Evolutionary conservation across 2,113 vertebrate genomes (phyloP).

Genomic region (Eolophus roseicapilla): DNA sequence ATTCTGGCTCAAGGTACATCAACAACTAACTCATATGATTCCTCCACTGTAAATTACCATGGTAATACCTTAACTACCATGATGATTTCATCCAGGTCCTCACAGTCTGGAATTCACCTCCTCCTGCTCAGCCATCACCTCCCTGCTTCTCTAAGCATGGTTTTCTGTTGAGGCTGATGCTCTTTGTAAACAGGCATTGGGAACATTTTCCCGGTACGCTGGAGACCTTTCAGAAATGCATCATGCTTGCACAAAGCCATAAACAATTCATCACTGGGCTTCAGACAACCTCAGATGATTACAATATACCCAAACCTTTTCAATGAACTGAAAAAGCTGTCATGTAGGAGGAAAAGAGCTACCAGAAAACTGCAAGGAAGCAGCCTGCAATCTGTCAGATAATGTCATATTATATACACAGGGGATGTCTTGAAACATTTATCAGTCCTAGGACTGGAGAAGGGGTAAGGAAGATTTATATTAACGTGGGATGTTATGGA

Average conservation of each 20-base stretch:
- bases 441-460: background rate
- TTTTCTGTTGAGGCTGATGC: background rate
- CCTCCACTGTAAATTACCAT: background rate
- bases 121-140: background rate
- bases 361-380: slow-evolving; percentile 6
- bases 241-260: background rate
- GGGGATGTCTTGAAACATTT: slow-evolving; percentile 30
- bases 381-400: slow-evolving; percentile 50
- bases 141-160: background rate
- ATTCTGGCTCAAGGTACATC: background rate
- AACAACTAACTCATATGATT: background rate
- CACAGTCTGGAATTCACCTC: background rate
- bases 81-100: background rate
- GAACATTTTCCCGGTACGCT: background rate
- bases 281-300: slow-evolving; percentile 19
- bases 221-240: background rate
- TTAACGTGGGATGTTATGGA: background rate
- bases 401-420: slow-evolving; percentile 19
- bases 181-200: background rate
- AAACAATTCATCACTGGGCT: background rate
- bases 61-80: background rate
- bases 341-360: slow-evolving; percentile 2
- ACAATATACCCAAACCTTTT: slow-evolving; percentile 17
- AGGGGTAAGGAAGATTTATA: background rate
- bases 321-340: slow-evolving; percentile 25